phyloP scores from a whole-genome alignment of 2,888 invertebrate genomes.

The Amblyteles armatorius region DNA sequence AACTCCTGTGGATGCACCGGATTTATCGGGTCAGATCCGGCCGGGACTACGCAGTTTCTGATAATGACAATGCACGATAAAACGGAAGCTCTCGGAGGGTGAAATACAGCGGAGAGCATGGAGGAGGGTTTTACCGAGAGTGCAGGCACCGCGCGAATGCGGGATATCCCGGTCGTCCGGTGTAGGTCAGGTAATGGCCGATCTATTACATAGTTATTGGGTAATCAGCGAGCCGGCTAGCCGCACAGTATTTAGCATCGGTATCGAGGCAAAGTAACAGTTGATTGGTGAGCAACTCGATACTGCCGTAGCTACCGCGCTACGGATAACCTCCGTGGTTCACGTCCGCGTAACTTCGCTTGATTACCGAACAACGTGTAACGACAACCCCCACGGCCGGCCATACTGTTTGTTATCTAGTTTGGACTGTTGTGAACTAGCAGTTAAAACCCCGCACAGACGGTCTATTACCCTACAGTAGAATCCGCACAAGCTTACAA shows the following conservation, averaged over 20 bases:
- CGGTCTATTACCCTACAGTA: neutral
- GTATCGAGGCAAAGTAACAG: conserved; percentile 72
- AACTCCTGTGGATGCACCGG: conserved; percentile 46
- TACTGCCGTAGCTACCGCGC: conserved; percentile 44
- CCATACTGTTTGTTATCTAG: conserved; percentile 25
- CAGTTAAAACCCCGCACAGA: conserved; percentile 1
- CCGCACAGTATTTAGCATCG: conserved; percentile 70
- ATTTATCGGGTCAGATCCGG: conserved; percentile 60
- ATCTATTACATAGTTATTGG: conserved; percentile 72
- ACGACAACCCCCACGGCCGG: conserved; percentile 22
- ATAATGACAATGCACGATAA: conserved; percentile 67
- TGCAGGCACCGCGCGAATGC: conserved; percentile 46
- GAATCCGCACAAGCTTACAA: neutral
- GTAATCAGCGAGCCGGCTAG: conserved; percentile 69
- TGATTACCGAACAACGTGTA: conserved; percentile 64
- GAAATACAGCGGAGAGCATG: conserved; percentile 19
- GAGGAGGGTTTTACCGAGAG: conserved; percentile 26
- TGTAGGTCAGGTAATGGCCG: conserved; percentile 67
- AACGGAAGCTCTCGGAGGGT: conserved; percentile 57
- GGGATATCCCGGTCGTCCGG: conserved; percentile 54
- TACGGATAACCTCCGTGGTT: conserved; percentile 41
- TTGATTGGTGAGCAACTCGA: conserved; percentile 71
- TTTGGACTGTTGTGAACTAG: conserved; percentile 16
- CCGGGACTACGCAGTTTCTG: conserved; percentile 54
- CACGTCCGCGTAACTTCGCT: conserved; percentile 59